Percentiles rank a stretch among this genome's conserved stretches.
Conservation (phyloP, 2,113 vertebrate genomes). For the Zosterops hypoxanthus region DNA sequence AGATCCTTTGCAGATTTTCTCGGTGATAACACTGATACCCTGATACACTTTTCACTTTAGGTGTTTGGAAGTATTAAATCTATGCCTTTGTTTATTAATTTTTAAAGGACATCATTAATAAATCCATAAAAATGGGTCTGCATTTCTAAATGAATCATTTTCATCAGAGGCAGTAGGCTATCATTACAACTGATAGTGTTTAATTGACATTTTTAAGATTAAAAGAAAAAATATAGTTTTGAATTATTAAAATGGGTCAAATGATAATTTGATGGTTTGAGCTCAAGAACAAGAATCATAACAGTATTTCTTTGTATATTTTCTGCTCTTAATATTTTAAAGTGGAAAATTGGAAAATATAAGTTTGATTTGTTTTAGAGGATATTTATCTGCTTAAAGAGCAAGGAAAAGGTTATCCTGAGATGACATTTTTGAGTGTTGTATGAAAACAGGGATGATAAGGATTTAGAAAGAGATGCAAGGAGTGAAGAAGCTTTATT, state of each 20-base stretch:
- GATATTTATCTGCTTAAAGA: slow-evolving; percentile 39
- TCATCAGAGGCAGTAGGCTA: background rate
- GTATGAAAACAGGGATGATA: background rate
- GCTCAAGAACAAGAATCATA: background rate
- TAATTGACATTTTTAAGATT: slow-evolving; percentile 41
- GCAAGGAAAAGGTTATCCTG: slow-evolving; percentile 43
- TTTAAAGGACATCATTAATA: background rate
- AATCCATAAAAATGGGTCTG: background rate
- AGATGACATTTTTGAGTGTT: slow-evolving; percentile 58
- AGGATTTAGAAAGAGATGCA: slow-evolving; percentile 9
- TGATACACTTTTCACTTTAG: background rate
- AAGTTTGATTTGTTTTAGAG: slow-evolving; percentile 17
- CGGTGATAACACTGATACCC: background rate
- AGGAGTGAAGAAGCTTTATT: background rate
- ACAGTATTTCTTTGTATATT: background rate
- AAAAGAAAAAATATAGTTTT: slow-evolving; percentile 21
- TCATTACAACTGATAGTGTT: slow-evolving; percentile 5
- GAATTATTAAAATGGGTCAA: slow-evolving; percentile 32
- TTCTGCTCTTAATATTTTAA: background rate
- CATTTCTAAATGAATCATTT: background rate
- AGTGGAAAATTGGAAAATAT: slow-evolving; percentile 29
- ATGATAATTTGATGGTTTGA: slow-evolving; percentile 19
- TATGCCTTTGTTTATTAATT: background rate
- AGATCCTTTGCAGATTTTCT: background rate
- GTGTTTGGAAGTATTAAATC: background rate